Evolutionary conservation across 23 tunicate species (phyloP), one percentile per base, ranked within the genome.

Genomic region (Pegea sp.): DNA sequence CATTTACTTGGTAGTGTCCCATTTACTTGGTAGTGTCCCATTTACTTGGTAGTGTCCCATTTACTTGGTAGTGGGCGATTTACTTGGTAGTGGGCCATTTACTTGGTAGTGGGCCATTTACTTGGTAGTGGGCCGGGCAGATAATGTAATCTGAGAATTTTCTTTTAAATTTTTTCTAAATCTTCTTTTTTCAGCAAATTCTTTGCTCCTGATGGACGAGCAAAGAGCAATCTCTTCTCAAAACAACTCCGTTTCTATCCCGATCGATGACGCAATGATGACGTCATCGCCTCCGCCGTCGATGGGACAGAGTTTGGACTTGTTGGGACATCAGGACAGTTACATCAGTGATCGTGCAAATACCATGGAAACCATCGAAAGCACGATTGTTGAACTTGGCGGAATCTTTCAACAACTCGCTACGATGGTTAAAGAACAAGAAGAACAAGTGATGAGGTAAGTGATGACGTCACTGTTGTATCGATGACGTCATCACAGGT

Each of bases 391-490:
- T 23, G 98, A 89, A 42, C 50, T 89, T 16, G 98, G 98, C 57
- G 67, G 64, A 31, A 89, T 89, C 30, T 77, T 89, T 44, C 70
- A 61, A 43, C 90, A 77, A 43, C 63, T 89, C 3, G 81, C 90
- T 21, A 77, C 90, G 8, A 89, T 89, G 98, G 98, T 89, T n/a
- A 77, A 89, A 49, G 98, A 77, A 56, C 88, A 89, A 32, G 96
- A 84, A 49, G 95, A 84, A 44, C 81, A 73, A 49, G 79, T 84
- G 5, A 57, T 64, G 68, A 73, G 95, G 95, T 84, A 49, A 58
- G 65, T 42, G 48, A 42, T 42, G 13, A 13, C 48, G 48, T 42
- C 13, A 13, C 13, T 42, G 48, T 18, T 18, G 48, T 42, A 13
- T 42, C 18, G 18, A 42, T 42, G 13, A 18, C 13, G 13, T 42